Evolutionary conservation across 1,140 invertebrate genomes (phyloP).

Genomic region (Euborellia annulipes): DNA sequence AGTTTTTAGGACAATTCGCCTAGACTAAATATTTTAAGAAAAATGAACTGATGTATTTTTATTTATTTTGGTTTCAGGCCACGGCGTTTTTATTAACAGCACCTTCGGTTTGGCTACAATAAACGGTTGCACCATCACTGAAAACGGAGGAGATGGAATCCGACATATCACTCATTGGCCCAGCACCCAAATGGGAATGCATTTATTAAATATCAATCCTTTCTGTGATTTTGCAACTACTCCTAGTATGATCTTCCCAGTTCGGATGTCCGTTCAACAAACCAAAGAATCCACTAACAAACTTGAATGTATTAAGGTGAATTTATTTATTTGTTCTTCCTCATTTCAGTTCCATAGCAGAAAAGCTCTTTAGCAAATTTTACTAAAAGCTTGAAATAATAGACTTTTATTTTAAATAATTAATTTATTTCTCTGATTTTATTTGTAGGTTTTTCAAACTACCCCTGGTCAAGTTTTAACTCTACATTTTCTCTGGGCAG

Average conservation of each 20-base stretch:
- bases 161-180: constrained; percentile 69
- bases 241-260: constrained; percentile 65
- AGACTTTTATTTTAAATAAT: constrained; percentile 5
- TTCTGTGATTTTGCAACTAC: constrained; percentile 70
- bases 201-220: constrained; percentile 57
- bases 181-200: constrained; percentile 46
- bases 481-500: constrained; percentile 62
- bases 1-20: no score
- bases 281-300: constrained; percentile 44
- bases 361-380: no score
- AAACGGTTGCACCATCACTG: constrained; percentile 49
- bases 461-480: constrained; percentile 62
- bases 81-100: constrained; percentile 78
- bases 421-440: constrained; percentile 11
- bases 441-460: constrained; percentile 48
- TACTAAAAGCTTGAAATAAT: no score
- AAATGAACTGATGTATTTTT: no score
- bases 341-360: no score
- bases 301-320: constrained; percentile 53
- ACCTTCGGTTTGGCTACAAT: constrained; percentile 59
- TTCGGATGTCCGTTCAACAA: constrained; percentile 59
- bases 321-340: no score
- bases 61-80: constrained; percentile 35
- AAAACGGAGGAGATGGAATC: constrained; percentile 75
- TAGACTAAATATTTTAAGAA: no score